Evolutionary conservation across 2,797 vertebrate genomes (phyloP).

Genomic region (Columba guinea): DNA sequence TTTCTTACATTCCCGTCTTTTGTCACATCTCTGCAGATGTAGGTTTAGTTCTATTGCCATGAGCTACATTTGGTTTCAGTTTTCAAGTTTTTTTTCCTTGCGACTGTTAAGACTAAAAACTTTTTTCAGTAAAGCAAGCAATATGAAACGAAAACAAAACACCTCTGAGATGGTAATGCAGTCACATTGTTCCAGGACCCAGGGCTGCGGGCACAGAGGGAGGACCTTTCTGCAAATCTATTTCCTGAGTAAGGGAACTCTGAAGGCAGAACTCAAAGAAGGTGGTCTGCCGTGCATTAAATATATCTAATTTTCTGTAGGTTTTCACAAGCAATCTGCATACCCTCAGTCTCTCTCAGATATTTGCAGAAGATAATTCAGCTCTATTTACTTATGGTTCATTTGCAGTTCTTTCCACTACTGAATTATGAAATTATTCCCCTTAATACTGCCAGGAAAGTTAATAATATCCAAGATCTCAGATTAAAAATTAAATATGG

Average conservation of each 20-base stretch:
- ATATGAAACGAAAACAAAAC: not conserved
- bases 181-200: not conserved
- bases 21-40: not conserved
- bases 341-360: not conserved
- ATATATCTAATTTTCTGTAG: not conserved
- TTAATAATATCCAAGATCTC: constrained; percentile 26
- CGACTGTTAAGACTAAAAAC: not conserved
- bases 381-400: not conserved
- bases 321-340: not conserved
- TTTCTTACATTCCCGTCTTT: not conserved
- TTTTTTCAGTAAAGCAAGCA: not conserved
- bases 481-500: constrained; percentile 19
- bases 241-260: not conserved
- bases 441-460: constrained; percentile 4
- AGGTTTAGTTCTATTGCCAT: not conserved
- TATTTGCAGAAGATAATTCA: constrained; percentile 7
- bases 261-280: not conserved
- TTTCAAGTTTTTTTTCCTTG: not conserved
- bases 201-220: not conserved
- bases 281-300: not conserved
- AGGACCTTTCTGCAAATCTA: not conserved
- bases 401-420: constrained; percentile 20
- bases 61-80: not conserved
- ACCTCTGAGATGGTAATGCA: not conserved
- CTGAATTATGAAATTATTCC: constrained; percentile 36